Evolutionary conservation across 2,113 vertebrate genomes (phyloP).

Genomic region (Megaceryle maxima): DNA sequence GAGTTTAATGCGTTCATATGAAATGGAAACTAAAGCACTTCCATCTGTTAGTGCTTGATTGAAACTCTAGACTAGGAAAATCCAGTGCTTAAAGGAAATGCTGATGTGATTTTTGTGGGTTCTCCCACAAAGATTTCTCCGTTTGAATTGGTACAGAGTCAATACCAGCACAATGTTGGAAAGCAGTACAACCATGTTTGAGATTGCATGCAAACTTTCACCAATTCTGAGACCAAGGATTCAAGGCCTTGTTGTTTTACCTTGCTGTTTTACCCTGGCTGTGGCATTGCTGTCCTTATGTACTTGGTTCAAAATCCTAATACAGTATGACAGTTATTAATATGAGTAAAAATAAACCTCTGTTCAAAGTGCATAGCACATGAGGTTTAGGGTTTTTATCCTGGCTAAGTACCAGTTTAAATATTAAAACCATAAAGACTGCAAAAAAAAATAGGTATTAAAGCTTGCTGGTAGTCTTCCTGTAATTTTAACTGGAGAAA

Average conservation of each 20-base stretch:
- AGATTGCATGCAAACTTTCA: neutral
- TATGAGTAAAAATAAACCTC: neutral
- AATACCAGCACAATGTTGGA: rapidly evolving
- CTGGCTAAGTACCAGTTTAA: neutral
- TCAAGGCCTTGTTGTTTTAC: neutral
- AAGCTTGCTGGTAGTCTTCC: neutral
- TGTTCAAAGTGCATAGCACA: neutral
- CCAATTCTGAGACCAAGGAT: neutral
- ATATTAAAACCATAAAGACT: neutral
- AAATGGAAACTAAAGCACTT: neutral
- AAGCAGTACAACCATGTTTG: neutral
- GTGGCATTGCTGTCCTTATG: neutral
- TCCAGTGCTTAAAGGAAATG: neutral
- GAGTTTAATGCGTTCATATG: neutral
- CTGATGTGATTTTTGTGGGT: neutral
- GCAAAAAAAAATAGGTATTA: neutral
- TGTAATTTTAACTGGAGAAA: neutral
- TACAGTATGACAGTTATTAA: neutral
- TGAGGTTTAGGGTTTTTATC: neutral
- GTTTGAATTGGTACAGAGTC: neutral
- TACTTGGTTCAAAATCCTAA: neutral
- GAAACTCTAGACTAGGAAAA: neutral
- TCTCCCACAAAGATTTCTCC: neutral
- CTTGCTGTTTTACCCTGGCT: neutral
- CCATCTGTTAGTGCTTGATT: neutral